These are phyloP conservation scores for Labroides dimidiatus DNA, from an alignment of 2,797 vertebrate species.

Conservation along the genomic window DNA sequence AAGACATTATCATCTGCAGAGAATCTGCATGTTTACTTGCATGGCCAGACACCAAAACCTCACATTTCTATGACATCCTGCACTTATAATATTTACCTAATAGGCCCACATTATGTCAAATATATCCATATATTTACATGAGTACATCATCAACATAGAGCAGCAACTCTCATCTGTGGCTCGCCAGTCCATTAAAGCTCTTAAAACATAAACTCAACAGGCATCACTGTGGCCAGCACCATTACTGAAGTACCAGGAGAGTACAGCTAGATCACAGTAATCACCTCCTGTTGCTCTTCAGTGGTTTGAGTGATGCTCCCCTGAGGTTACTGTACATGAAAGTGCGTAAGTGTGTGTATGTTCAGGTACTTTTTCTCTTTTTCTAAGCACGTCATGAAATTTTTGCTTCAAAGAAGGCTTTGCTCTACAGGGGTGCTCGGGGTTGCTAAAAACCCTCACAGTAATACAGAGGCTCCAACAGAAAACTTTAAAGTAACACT, in stretches of 20 bases:
- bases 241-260: slow-evolving; percentile 64
- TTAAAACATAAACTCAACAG: slow-evolving; percentile 73
- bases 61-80: slow-evolving; percentile 21
- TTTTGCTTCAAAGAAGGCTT: slow-evolving; percentile 20
- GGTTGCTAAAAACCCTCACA: slow-evolving; percentile 28
- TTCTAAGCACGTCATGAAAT: slow-evolving; percentile 30
- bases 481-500: slow-evolving; percentile 19
- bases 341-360: slow-evolving; percentile 30
- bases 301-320: slow-evolving; percentile 66
- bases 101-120: slow-evolving; percentile 16
- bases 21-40: not conserved
- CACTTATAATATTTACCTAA: slow-evolving; percentile 25
- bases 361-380: slow-evolving; percentile 42
- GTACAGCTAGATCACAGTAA: slow-evolving; percentile 58
- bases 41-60: slow-evolving; percentile 10
- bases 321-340: slow-evolving; percentile 51
- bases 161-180: slow-evolving; percentile 42
- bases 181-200: slow-evolving; percentile 75
- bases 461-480: slow-evolving; percentile 11
- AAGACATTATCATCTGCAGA: not conserved
- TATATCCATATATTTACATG: not conserved
- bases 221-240: slow-evolving; percentile 49
- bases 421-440: slow-evolving; percentile 21
- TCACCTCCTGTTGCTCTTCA: slow-evolving; percentile 69
- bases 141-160: slow-evolving; percentile 47